A percentile compares a stretch with the other conserved stretches of the same genome.
Evolutionary conservation across 2,113 vertebrate species (phyloP).

Genomic region (Atlantisia rogersi): DNA sequence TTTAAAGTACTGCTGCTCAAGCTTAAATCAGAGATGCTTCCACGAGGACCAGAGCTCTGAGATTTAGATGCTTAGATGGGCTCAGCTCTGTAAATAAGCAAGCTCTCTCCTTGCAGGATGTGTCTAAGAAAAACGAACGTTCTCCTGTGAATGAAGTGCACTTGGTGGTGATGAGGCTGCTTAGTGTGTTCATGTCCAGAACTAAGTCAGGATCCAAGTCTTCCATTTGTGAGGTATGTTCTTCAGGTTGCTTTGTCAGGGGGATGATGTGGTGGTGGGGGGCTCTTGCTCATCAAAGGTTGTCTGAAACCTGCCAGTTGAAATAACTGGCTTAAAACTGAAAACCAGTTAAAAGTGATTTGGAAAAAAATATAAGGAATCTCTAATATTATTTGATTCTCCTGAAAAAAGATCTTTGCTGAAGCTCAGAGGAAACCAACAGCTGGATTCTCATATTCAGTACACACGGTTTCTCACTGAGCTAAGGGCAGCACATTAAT

Average conservation of each 20-base stretch:
- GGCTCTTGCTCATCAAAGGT: background rate
- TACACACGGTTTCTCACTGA: background rate
- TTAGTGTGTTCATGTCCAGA: slow-evolving; percentile 98
- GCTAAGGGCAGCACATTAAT: background rate
- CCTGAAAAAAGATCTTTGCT: background rate
- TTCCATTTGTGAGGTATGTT: slow-evolving; percentile 89
- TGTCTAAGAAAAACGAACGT: slow-evolving; percentile 95
- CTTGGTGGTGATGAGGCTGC: slow-evolving; percentile 95
- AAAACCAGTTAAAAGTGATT: background rate
- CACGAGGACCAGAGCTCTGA: background rate
- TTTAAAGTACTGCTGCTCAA: background rate
- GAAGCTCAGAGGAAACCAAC: background rate
- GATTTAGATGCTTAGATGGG: background rate
- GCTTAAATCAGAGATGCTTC: background rate
- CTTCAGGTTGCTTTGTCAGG: background rate
- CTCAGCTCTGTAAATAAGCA: background rate
- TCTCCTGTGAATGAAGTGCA: slow-evolving; percentile 94
- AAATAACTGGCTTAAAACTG: background rate
- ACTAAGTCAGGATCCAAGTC: slow-evolving; percentile 98
- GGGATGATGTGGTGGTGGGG: background rate
- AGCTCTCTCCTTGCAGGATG: slow-evolving; percentile 80
- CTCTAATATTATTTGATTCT: background rate
- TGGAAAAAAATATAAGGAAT: background rate
- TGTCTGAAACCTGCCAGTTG: background rate
- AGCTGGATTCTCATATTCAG: background rate